Conservation (phyloP, 1,140 invertebrate genomes). For the Drosophila pseudoobscura region DNA sequence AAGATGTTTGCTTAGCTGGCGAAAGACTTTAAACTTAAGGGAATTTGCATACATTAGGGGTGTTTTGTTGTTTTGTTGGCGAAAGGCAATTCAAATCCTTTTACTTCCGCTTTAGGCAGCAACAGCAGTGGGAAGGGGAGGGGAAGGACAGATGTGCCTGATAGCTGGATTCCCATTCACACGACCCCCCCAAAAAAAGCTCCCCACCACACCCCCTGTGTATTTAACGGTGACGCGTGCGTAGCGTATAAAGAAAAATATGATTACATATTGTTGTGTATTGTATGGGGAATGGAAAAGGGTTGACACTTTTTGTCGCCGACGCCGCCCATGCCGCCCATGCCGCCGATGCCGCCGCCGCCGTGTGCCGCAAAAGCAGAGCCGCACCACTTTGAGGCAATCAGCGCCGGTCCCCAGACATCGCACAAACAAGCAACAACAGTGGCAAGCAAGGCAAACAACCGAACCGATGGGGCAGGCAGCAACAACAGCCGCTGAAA, state of each 20-base stretch:
- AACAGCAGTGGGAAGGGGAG: slow-evolving; percentile 19
- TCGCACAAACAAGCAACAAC: slow-evolving; percentile 13
- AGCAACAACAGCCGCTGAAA: slow-evolving; percentile 41
- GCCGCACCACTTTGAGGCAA: slow-evolving; percentile 68
- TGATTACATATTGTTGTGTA: slow-evolving; percentile 73
- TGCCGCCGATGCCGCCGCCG: background rate
- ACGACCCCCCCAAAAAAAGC: background rate
- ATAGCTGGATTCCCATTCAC: slow-evolving; percentile 71
- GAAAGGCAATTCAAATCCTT: slow-evolving; percentile 77
- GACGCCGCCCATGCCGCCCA: background rate
- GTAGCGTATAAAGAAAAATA: slow-evolving; percentile 69
- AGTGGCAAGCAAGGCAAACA: background rate
- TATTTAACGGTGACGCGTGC: slow-evolving; percentile 50
- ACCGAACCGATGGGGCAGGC: slow-evolving; percentile 1
- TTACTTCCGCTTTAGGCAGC: slow-evolving; percentile 76
- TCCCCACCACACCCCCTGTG: background rate
- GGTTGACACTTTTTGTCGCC: slow-evolving; percentile 62
- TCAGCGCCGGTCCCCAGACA: slow-evolving; percentile 41
- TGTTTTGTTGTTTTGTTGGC: slow-evolving; percentile 61
- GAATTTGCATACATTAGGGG: slow-evolving; percentile 74
- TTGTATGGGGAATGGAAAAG: slow-evolving; percentile 46
- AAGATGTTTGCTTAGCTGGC: slow-evolving; percentile 67
- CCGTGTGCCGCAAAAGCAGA: slow-evolving; percentile 31
- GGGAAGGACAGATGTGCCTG: slow-evolving; percentile 68
- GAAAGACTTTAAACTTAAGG: slow-evolving; percentile 64